Evolutionary conservation across 2,113 vertebrate species (phyloP).

Genomic region (Mustela nigripes): DNA sequence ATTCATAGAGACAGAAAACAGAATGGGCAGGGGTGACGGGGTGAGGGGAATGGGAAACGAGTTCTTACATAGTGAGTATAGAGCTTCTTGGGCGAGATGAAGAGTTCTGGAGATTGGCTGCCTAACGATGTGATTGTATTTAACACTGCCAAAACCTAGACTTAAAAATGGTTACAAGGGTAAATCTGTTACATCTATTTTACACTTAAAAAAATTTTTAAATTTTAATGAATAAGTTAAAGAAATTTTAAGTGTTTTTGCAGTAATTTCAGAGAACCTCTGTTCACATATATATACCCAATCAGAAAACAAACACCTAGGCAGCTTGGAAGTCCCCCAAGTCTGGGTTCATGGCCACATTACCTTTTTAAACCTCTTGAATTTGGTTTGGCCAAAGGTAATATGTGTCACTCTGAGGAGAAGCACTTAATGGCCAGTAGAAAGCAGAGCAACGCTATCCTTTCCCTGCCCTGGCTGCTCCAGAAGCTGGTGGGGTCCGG

Average conservation of each 20-base stretch:
- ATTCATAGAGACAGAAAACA: not conserved
- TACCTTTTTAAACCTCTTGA: not conserved
- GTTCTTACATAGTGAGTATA: not conserved
- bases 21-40: not conserved
- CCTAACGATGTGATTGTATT: not conserved
- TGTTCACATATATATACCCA: not conserved
- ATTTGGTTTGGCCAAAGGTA: not conserved
- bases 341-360: not conserved
- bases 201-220: not conserved
- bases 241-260: not conserved
- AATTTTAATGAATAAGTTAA: not conserved
- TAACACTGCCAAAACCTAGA: not conserved
- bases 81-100: not conserved
- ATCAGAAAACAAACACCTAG: not conserved
- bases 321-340: not conserved
- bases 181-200: not conserved
- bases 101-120: not conserved
- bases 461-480: not conserved
- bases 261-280: not conserved
- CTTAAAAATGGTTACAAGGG: not conserved
- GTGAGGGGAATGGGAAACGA: not conserved
- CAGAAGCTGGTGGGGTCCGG: rapidly evolving
- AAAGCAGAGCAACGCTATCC: not conserved
- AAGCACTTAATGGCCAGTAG: not conserved
- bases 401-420: not conserved